These are phyloP conservation scores for Lysandra coridon DNA, from an alignment of 2,888 invertebrate genomes.

Conservation along the genomic window DNA sequence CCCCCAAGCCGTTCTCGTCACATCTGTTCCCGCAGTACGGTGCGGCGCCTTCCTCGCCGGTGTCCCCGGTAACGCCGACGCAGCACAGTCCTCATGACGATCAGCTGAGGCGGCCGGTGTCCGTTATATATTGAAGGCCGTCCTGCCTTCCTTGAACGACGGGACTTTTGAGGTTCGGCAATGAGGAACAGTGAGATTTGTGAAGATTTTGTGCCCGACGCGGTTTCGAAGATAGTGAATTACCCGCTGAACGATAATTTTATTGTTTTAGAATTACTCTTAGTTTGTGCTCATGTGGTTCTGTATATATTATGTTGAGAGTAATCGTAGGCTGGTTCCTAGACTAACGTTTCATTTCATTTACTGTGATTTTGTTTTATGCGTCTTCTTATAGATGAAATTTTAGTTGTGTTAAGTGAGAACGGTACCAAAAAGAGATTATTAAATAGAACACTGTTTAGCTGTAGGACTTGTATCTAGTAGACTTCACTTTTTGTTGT, in stretches of 20 bases:
- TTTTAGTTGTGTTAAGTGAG: conserved; percentile 72
- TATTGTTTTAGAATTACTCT: conserved; percentile 65
- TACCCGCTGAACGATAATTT: conserved; percentile 56
- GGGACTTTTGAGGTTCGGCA: conserved; percentile 57
- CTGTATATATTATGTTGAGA: conserved; percentile 60
- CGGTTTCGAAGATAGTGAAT: conserved; percentile 62
- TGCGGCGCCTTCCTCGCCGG: conserved; percentile 69
- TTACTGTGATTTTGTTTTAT: conserved; percentile 75
- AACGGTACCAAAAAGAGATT: conserved; percentile 79
- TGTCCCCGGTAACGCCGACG: conserved; percentile 68
- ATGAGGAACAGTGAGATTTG: conserved; percentile 34
- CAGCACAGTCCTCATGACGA: conserved; percentile 79
- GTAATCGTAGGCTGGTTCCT: conserved; percentile 49
- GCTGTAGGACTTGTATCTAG: conserved; percentile 47
- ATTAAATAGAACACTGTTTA: conserved; percentile 64
- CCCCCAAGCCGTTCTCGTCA: conserved; percentile 76
- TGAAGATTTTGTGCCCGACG: conserved; percentile 37
- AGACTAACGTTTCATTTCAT: conserved; percentile 54
- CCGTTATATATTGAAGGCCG: conserved; percentile 85
- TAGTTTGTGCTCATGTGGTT: conserved; percentile 68
- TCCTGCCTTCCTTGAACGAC: conserved; percentile 68
- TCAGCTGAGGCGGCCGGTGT: conserved; percentile 84
- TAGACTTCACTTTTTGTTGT: conserved; percentile 46
- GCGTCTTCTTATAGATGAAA: conserved; percentile 57
- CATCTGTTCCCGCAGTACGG: conserved; percentile 79